These are phyloP conservation scores for Capreolus pygargus DNA, from an alignment of 2,113 vertebrate genomes.

Conservation along the genomic window DNA sequence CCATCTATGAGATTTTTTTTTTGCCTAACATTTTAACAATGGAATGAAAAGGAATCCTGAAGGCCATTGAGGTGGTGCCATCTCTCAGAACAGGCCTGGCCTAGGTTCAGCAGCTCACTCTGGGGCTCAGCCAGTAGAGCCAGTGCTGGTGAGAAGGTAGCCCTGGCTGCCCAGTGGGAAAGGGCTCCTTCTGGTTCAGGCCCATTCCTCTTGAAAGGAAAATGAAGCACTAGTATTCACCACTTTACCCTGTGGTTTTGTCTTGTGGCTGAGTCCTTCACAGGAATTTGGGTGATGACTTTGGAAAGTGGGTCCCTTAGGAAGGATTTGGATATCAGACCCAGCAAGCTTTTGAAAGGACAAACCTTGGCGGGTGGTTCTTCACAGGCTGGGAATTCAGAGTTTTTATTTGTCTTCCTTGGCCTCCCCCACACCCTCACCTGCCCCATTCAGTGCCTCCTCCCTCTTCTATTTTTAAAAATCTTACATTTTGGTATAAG, in stretches of 20 bases:
- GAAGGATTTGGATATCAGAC: neutral
- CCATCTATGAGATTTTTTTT: neutral
- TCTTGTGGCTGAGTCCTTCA: neutral
- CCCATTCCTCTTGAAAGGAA: neutral
- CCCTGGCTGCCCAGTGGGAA: neutral
- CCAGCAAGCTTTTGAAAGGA: neutral
- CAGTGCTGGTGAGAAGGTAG: neutral
- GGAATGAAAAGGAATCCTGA: neutral
- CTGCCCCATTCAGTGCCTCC: neutral
- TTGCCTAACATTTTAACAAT: neutral
- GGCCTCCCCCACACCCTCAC: neutral
- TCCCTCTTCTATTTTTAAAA: neutral
- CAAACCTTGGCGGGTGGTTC: neutral
- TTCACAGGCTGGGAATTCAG: neutral
- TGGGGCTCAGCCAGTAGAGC: neutral
- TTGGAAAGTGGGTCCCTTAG: neutral
- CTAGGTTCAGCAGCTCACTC: neutral
- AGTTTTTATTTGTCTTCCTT: neutral
- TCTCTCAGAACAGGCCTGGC: neutral
- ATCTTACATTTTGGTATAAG: neutral
- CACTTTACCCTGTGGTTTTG: neutral
- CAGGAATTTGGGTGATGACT: neutral
- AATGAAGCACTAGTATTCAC: neutral
- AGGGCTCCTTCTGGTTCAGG: neutral
- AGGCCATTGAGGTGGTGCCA: neutral